A percentile compares a stretch with the other conserved stretches of the same genome.
These are phyloP conservation scores for Lucifuga dentata DNA, from an alignment of 2,113 vertebrate genomes.

Conservation along the genomic window DNA sequence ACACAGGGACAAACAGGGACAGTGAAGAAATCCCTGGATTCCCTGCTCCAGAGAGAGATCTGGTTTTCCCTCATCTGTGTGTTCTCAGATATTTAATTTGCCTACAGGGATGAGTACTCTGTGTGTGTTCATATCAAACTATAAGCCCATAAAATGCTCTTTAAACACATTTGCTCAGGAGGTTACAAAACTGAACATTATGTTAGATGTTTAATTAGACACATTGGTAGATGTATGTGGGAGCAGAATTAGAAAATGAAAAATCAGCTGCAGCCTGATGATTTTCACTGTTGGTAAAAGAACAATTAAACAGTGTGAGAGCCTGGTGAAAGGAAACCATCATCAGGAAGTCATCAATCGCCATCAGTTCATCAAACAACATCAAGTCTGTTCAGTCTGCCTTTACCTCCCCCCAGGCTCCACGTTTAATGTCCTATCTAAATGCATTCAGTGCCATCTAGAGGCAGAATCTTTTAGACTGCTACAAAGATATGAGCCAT, in stretches of 20 bases:
- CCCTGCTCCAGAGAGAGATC: constrained; percentile 16
- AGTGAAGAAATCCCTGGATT: constrained; percentile 31
- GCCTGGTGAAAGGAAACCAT: constrained; percentile 57
- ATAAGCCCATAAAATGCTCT: too few relatives aligned
- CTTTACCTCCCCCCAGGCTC: not conserved
- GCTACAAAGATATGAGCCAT: not conserved
- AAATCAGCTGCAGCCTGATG: constrained; percentile 55
- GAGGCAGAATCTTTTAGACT: constrained; percentile 20
- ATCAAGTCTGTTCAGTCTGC: constrained; percentile 21
- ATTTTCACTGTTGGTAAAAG: constrained; percentile 61
- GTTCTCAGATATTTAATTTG: constrained; percentile 28
- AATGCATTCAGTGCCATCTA: constrained; percentile 58
- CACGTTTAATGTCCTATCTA: not conserved
- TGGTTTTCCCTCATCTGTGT: constrained; percentile 9
- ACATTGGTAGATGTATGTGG: too few relatives aligned
- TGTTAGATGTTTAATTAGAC: too few relatives aligned
- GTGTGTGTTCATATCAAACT: not conserved
- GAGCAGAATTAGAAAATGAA: constrained; percentile 64
- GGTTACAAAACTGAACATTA: too few relatives aligned
- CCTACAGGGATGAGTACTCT: constrained; percentile 26
- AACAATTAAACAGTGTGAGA: constrained; percentile 62
- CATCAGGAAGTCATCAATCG: constrained; percentile 67
- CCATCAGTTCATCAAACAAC: constrained; percentile 33
- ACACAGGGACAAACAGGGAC: not conserved
- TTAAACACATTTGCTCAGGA: too few relatives aligned